phyloP scores from a whole-genome alignment of 1,140 invertebrate species.

The Tribolium castaneum region DNA sequence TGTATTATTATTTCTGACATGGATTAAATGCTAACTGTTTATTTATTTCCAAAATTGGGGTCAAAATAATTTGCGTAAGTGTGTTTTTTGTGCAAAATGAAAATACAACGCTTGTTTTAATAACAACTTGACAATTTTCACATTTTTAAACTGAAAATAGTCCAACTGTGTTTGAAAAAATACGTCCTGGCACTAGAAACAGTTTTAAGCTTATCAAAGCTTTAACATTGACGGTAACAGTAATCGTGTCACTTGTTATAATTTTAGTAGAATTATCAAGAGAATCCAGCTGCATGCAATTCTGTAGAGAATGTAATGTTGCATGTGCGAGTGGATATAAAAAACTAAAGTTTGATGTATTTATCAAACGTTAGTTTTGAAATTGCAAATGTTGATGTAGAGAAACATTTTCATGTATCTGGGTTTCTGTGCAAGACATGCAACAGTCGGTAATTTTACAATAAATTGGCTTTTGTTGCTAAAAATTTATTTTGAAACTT shows the following conservation, averaged over 20 bases:
- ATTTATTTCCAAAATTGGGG: no score
- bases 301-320: neutral
- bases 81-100: no score
- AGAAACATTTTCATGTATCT: neutral
- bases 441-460: neutral
- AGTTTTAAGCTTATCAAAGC: no score
- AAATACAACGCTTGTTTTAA: no score
- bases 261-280: neutral
- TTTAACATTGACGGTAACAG: neutral
- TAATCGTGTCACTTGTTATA: neutral
- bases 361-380: neutral
- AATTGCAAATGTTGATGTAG: neutral
- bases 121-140: no score
- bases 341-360: neutral
- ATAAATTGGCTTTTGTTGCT: no score
- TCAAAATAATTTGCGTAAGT: no score
- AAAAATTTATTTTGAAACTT: neutral
- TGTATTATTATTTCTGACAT: no score
- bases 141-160: no score
- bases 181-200: no score
- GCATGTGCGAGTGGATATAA: neutral
- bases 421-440: neutral
- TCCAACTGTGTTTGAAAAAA: no score
- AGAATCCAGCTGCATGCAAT: neutral
- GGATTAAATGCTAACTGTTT: no score